Base-by-base conservation (phyloP, 2,113 vertebrate genomes). In the cattle (Bos taurus) region DNA sequence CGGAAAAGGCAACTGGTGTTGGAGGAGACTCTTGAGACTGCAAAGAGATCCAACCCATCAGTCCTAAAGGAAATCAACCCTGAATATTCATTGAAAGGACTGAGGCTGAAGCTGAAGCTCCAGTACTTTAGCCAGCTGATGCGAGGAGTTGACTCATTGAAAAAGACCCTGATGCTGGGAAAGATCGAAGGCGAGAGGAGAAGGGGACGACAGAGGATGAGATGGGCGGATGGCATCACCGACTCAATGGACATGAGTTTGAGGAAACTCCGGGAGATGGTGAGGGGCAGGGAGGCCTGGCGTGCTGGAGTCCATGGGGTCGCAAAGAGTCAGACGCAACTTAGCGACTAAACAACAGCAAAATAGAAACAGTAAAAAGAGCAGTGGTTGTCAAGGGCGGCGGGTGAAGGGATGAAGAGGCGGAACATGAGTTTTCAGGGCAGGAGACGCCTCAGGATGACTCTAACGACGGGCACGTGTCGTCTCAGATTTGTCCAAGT, bases 361-460 rank as follows among this genome's bases (percentile, higher is more conserved):
- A 67, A 17, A 67, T 30, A 30, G 43, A 8, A 30, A 48, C 43
- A 48, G 14, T 10, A 0, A 6, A 33, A 52, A 52, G 48, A 50
- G 16, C 78, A 21, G 46, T 6, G 28, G 1, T 21, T 52, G 78
- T 28, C 28, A 2, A 50, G 78, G 46, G 46, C 1, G 15, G 43
- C 17, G 26, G 43, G 26, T 1, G 77, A 9, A 9, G 15, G 43
- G 14, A 6, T 17, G 43, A 10, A 17, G 43, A 48, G 26, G 43
- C 2, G 2, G 14, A 13, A 0, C 15, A 16, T 0, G 1, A 1
- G 4, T 10, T 33, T 81, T 21, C 9, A 33, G 28, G 30, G 30
- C 28, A 21, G 12, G 4, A n/a, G 17, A 12, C 78, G 21, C 28
- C 17, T 2, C 15, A 6, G 26, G 57, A 6, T 30, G 54, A 40